A percentile compares a stretch with the other conserved stretches of the same genome.
Conservation (phyloP, 2,888 invertebrate species). For the Agrochola lychnidis region DNA sequence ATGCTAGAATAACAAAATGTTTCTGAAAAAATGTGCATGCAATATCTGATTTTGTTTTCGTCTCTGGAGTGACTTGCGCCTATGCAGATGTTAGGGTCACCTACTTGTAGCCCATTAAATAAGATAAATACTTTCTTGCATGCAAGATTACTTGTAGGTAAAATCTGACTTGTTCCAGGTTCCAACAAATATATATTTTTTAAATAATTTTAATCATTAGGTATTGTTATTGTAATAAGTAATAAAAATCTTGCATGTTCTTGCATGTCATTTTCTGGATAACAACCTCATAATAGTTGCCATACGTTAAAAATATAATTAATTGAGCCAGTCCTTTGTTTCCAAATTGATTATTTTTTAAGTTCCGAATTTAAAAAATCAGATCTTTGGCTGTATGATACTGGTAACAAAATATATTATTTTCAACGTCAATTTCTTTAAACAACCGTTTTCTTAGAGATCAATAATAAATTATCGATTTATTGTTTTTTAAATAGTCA, state of each 20-base stretch:
- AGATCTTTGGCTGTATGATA: slow-evolving; percentile 61
- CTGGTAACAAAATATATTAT: slow-evolving; percentile 55
- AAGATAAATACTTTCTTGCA: background rate
- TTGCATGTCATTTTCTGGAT: slow-evolving; percentile 15
- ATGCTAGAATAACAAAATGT: slow-evolving; percentile 25
- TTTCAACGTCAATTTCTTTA: slow-evolving; percentile 44
- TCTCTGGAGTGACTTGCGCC: background rate
- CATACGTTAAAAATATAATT: slow-evolving; percentile 29
- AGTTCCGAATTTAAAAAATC: slow-evolving; percentile 40
- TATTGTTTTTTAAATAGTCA: slow-evolving; percentile 15
- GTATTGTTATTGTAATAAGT: background rate
- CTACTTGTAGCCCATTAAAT: background rate
- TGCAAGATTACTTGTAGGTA: background rate
- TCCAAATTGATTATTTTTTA: background rate
- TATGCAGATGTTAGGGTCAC: background rate
- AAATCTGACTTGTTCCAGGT: background rate
- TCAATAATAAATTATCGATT: slow-evolving; percentile 21
- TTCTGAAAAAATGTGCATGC: background rate
- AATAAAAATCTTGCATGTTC: slow-evolving; percentile 10
- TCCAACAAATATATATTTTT: background rate
- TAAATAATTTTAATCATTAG: background rate
- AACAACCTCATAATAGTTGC: slow-evolving; percentile 14
- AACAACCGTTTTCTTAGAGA: slow-evolving; percentile 38
- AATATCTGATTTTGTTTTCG: background rate
- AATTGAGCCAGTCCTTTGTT: slow-evolving; percentile 53